A percentile compares a stretch with the other conserved stretches of the same genome.
phyloP scores from a whole-genome alignment of 2,797 vertebrate species.

The Kryptolebias ocellatus region DNA sequence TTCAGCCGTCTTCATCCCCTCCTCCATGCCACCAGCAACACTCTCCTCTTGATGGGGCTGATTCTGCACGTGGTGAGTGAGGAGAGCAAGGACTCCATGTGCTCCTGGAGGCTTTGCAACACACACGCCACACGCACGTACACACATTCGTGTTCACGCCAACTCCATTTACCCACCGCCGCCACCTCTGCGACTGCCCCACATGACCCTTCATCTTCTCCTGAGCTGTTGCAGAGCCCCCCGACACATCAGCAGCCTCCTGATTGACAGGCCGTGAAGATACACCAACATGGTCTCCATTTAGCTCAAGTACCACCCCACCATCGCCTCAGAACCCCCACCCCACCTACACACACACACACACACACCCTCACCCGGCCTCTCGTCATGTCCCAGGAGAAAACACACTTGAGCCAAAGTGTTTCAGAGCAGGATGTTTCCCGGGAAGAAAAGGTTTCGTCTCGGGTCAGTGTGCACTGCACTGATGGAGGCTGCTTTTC shows the following conservation, averaged over 20 bases:
- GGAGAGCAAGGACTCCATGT: constrained; percentile 80
- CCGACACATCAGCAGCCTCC: constrained; percentile 77
- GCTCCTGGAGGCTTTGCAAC: constrained; percentile 49
- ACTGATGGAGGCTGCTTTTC: constrained; percentile 87
- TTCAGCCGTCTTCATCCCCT: constrained; percentile 15
- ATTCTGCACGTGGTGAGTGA: constrained; percentile 81
- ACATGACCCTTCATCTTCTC: constrained; percentile 74
- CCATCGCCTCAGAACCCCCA: constrained; percentile 65
- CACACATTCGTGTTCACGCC: constrained; percentile 55
- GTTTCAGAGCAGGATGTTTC: constrained; percentile 99
- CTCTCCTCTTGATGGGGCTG: constrained; percentile 68
- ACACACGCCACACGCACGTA: constrained; percentile 44
- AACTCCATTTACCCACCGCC: constrained; percentile 64
- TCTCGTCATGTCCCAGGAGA: constrained; percentile 80
- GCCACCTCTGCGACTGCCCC: constrained; percentile 67
- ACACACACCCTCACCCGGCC: constrained; percentile 29
- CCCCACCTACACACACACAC: background rate
- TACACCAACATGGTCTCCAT: constrained; percentile 92
- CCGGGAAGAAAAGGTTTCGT: constrained; percentile 97
- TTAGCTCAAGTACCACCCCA: constrained; percentile 92
- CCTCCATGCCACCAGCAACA: constrained; percentile 35
- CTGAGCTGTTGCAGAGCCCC: constrained; percentile 76
- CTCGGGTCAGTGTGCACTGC: constrained; percentile 95
- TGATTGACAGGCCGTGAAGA: constrained; percentile 95
- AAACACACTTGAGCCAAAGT: constrained; percentile 99